Evolutionary conservation across 1,140 invertebrate genomes (phyloP).

Genomic region (Papilio machaon): DNA sequence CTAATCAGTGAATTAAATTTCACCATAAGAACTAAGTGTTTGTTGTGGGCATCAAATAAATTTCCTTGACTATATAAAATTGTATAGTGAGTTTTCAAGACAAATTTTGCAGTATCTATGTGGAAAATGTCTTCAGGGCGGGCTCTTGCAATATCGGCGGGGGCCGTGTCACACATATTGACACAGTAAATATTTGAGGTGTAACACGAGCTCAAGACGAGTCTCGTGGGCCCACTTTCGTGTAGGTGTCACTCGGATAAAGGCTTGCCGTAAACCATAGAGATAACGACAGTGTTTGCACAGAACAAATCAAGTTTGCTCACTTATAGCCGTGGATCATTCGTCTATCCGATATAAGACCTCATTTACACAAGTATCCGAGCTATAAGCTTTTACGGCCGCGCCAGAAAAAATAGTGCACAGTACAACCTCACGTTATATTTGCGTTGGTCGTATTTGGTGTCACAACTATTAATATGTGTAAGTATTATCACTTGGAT

Average conservation of each 20-base stretch:
- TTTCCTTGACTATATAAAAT: background rate
- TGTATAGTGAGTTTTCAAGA: background rate
- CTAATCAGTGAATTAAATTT: background rate
- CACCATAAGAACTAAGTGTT: too few relatives aligned
- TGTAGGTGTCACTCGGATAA: slow-evolving; percentile 63
- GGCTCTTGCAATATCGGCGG: slow-evolving; percentile 61
- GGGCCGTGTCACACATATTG: slow-evolving; percentile 76
- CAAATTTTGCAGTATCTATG: slow-evolving; percentile 38
- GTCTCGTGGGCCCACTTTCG: slow-evolving; percentile 57
- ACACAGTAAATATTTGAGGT: slow-evolving; percentile 71
- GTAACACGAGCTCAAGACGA: slow-evolving; percentile 58
- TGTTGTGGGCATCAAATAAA: too few relatives aligned
- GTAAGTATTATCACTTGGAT: slow-evolving; percentile 27
- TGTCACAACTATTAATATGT: slow-evolving; percentile 42
- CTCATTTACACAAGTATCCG: background rate
- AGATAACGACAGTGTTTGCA: slow-evolving; percentile 72
- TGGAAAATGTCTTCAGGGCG: slow-evolving; percentile 46
- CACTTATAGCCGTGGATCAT: slow-evolving; percentile 64
- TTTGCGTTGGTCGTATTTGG: slow-evolving; percentile 66
- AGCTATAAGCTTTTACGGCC: background rate
- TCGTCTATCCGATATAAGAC: slow-evolving; percentile 52
- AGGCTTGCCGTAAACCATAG: slow-evolving; percentile 53
- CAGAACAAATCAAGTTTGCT: slow-evolving; percentile 74
- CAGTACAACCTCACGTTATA: slow-evolving; percentile 58
- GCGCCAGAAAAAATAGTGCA: background rate